phyloP scores from a whole-genome alignment of 1,140 invertebrate genomes.

The Agraylea sexmaculata region DNA sequence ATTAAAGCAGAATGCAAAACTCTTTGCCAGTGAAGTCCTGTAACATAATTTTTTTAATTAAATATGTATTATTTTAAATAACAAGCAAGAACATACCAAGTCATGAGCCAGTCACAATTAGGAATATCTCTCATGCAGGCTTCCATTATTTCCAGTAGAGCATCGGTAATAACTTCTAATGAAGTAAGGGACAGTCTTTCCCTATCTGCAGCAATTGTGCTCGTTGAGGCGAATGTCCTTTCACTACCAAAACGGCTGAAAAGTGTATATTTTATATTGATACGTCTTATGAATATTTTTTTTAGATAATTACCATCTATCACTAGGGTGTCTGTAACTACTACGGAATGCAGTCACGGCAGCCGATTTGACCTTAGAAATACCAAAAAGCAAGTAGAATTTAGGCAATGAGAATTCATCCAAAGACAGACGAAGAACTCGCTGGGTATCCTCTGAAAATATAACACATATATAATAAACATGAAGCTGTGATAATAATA shows the following conservation, averaged over 20 bases:
- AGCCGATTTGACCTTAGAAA: constrained; percentile 94
- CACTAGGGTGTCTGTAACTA: constrained; percentile 63
- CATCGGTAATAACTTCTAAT: constrained; percentile 91
- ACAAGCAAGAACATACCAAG: constrained; percentile 48
- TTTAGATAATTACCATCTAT: constrained; percentile 41
- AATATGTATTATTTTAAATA: not conserved
- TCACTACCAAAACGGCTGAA: constrained; percentile 34
- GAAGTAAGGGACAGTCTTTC: constrained; percentile 80
- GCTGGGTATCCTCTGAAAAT: constrained; percentile 72
- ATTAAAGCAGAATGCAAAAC: constrained; percentile 95
- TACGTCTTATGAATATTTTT: not conserved
- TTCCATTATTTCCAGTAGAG: constrained; percentile 93
- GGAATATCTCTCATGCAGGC: constrained; percentile 90
- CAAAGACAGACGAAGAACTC: constrained; percentile 80
- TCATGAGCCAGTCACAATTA: constrained; percentile 86
- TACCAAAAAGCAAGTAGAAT: constrained; percentile 93
- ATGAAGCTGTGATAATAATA: too few species aligned
- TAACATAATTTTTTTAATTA: not conserved
- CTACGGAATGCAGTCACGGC: constrained; percentile 92
- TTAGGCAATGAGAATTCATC: constrained; percentile 95
- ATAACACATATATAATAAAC: too few species aligned
- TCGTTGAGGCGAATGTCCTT: constrained; percentile 44
- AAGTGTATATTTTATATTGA: too few species aligned
- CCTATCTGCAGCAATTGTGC: constrained; percentile 53
- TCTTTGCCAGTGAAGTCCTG: constrained; percentile 72